Conservation (phyloP, 2,797 vertebrate species). For the Pteronotus mesoamericanus region DNA sequence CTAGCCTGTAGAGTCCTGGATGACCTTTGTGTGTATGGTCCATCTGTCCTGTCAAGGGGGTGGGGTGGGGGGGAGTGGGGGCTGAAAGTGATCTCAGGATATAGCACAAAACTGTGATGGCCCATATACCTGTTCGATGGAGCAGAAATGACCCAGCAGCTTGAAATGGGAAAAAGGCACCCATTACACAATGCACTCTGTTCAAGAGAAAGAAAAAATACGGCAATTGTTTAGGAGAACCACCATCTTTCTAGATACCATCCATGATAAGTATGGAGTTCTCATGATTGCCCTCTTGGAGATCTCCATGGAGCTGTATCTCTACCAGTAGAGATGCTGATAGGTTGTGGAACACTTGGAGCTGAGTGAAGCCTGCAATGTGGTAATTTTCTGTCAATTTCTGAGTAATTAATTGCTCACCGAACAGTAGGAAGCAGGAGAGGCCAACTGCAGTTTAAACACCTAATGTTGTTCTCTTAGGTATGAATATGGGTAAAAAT, state of each 20-base stretch:
- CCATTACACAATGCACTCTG: neutral
- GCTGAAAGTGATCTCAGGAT: neutral
- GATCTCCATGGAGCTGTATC: neutral
- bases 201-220: slow-evolving; percentile 19
- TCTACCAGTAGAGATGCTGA: neutral
- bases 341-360: neutral
- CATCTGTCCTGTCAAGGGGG: neutral
- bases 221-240: neutral
- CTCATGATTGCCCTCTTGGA: neutral
- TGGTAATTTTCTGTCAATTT: neutral
- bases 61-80: neutral
- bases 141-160: neutral
- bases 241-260: neutral
- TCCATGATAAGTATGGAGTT: neutral
- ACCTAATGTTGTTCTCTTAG: neutral
- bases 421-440: neutral
- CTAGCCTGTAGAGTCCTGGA: neutral
- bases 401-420: neutral
- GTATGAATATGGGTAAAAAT: neutral
- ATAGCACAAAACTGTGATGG: neutral
- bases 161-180: neutral
- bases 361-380: neutral
- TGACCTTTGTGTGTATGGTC: neutral
- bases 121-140: neutral
- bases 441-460: neutral